Percentiles rank a stretch among this genome's conserved stretches.
phyloP scores from a whole-genome alignment of 23 tunicate genomes.

The Aplidium turbinatum region DNA sequence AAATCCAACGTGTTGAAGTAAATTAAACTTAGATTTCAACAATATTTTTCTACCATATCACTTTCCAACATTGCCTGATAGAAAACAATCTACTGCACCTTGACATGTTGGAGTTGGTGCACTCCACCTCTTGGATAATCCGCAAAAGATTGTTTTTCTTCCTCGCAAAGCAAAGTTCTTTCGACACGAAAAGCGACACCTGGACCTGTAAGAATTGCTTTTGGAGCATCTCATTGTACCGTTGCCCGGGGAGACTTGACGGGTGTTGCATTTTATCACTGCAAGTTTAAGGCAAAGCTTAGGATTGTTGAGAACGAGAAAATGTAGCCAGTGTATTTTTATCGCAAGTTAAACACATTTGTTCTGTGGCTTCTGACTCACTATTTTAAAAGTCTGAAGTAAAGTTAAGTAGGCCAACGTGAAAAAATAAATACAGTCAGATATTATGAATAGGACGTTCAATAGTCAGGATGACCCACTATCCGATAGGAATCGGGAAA shows the following conservation, averaged over 20 bases:
- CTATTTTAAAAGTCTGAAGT: too few species aligned
- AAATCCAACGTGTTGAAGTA: not conserved
- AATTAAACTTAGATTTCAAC: not conserved
- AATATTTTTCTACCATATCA: not conserved
- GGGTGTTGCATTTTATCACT: too few species aligned
- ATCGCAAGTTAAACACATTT: too few species aligned
- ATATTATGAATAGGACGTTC: too few species aligned
- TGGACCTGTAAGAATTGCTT: conserved; percentile 24
- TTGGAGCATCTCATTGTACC: conserved; percentile 53
- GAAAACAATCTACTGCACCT: not conserved
- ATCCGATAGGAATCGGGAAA: too few species aligned
- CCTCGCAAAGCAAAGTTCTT: conserved; percentile 40
- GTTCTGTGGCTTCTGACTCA: too few species aligned
- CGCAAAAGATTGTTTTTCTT: conserved; percentile 18
- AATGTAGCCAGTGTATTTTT: too few species aligned
- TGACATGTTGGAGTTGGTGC: conserved; percentile 31
- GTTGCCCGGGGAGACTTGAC: conserved; percentile 16
- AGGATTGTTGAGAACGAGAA: too few species aligned
- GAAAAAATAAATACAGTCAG: too few species aligned
- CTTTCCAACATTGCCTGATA: not conserved
- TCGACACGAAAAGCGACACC: conserved; percentile 46
- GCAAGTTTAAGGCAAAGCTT: too few species aligned
- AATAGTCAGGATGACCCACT: too few species aligned
- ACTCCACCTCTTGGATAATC: conserved; percentile 37
- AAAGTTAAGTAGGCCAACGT: too few species aligned